Evolutionary conservation across 1,140 invertebrate species (phyloP).

Genomic region (Drosophila suzukii): DNA sequence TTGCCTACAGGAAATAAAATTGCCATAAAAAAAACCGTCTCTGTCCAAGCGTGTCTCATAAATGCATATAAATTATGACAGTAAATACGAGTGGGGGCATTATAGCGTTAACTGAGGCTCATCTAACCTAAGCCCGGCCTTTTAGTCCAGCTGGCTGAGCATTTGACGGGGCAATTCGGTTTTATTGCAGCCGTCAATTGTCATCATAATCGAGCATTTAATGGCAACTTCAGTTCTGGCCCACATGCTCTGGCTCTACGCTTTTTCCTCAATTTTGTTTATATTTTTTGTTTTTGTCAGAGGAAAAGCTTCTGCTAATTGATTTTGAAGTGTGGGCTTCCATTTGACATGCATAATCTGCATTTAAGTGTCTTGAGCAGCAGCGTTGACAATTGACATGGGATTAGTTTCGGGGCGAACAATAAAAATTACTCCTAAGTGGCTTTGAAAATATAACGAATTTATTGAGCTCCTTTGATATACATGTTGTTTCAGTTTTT

Average conservation of each 20-base stretch:
- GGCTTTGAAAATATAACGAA: slow-evolving; percentile 34
- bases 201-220: slow-evolving; percentile 60
- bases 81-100: slow-evolving; percentile 16
- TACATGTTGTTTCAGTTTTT: slow-evolving; percentile 16
- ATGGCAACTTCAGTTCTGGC: slow-evolving; percentile 42
- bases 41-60: slow-evolving; percentile 42
- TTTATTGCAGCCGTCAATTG: slow-evolving; percentile 59
- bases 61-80: slow-evolving; percentile 73
- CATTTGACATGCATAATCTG: slow-evolving; percentile 51
- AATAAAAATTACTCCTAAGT: slow-evolving; percentile 31
- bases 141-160: slow-evolving; percentile 50
- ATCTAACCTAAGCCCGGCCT: slow-evolving; percentile 31
- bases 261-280: slow-evolving; percentile 3
- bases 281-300: no score
- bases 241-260: slow-evolving; percentile 24
- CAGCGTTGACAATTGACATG: slow-evolving; percentile 33
- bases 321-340: slow-evolving; percentile 51
- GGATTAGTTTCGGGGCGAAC: slow-evolving; percentile 30
- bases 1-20: slow-evolving; percentile 73
- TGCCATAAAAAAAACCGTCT: slow-evolving; percentile 73
- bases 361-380: slow-evolving; percentile 42
- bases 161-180: slow-evolving; percentile 48
- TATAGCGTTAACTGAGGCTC: slow-evolving; percentile 28
- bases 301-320: slow-evolving; percentile 62
- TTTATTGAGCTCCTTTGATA: slow-evolving; percentile 20